Evolutionary conservation across 2,113 vertebrate genomes (phyloP).

Genomic region (Hyaena hyaena): DNA sequence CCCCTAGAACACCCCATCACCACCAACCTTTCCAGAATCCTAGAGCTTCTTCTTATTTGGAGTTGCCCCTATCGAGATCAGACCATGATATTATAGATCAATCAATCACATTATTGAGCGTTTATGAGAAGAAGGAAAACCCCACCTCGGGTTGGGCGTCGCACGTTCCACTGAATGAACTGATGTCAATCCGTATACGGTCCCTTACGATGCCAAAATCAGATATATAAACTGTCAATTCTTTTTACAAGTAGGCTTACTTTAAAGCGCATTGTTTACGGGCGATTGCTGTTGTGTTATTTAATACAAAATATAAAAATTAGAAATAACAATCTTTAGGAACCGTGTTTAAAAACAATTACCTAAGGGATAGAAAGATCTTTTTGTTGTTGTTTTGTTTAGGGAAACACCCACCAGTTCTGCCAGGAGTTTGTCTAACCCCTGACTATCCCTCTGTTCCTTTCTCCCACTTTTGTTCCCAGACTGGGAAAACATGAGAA

Average conservation of each 20-base stretch:
- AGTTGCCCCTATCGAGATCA: neutral
- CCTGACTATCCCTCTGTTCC: neutral
- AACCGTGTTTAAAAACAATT: neutral
- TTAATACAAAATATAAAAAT: neutral
- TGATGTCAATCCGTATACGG: neutral
- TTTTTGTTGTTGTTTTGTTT: neutral
- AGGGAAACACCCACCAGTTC: slow-evolving; percentile 25
- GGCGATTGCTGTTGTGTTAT: neutral
- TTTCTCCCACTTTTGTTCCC: slow-evolving; percentile 6
- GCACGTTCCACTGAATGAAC: neutral
- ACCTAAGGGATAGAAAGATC: neutral
- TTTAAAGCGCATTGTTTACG: neutral
- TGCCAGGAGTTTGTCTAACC: slow-evolving; percentile 52
- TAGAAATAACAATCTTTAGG: neutral
- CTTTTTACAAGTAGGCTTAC: neutral
- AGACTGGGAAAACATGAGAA: slow-evolving; percentile 27
- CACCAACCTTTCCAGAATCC: neutral
- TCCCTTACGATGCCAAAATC: neutral
- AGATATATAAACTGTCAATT: neutral
- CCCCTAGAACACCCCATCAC: neutral
- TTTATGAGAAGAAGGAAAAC: neutral
- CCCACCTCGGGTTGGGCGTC: fast-evolving
- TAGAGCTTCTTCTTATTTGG: neutral
- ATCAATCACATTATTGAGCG: neutral
- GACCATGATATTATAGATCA: neutral